Percentiles rank a stretch among this genome's conserved stretches.
phyloP scores from a whole-genome alignment of 2,888 invertebrate species.

The Chalcis sispes region DNA sequence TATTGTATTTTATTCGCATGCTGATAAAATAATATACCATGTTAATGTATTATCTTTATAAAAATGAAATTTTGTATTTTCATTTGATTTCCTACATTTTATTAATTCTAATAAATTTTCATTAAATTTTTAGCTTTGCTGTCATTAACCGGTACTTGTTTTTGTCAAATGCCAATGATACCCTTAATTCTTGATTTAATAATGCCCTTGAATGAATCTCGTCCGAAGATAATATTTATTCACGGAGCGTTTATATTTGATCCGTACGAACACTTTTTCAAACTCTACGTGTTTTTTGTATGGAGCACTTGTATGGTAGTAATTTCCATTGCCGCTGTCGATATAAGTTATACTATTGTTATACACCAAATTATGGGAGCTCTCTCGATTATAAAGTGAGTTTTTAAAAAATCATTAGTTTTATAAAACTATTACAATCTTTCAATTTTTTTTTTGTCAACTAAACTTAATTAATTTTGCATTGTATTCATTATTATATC shows the following conservation, averaged over 20 bases:
- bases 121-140: slow-evolving; percentile 12
- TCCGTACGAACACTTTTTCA: not conserved
- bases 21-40: too few species aligned
- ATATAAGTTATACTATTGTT: not conserved
- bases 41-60: too few species aligned
- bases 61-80: too few species aligned
- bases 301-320: not conserved
- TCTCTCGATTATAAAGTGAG: slow-evolving; percentile 19
- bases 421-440: too few species aligned
- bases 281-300: slow-evolving; percentile 10
- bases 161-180: slow-evolving; percentile 15
- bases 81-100: too few species aligned
- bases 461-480: too few species aligned
- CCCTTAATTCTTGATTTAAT: not conserved
- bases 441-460: too few species aligned
- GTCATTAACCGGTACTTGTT: not conserved
- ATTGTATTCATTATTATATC: too few species aligned
- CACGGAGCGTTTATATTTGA: not conserved
- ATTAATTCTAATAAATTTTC: not conserved
- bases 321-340: not conserved
- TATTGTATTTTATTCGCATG: too few species aligned
- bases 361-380: slow-evolving; percentile 17
- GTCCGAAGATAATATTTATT: not conserved
- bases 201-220: slow-evolving; percentile 24
- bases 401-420: too few species aligned